Conservation (phyloP, 2,797 vertebrate genomes). For the Mormyrops boulengeri region DNA sequence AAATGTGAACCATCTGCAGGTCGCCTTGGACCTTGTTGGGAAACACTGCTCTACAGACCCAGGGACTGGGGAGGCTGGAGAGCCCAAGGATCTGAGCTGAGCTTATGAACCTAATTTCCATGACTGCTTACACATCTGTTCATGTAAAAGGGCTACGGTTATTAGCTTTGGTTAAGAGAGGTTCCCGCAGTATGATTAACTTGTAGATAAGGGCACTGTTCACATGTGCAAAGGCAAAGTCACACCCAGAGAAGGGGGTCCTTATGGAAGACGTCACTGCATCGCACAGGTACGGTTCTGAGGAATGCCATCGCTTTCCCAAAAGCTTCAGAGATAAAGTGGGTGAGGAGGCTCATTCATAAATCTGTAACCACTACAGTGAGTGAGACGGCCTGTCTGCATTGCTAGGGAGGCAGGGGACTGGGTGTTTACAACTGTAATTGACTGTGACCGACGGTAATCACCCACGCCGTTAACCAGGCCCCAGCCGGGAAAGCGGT, state of each 20-base stretch:
- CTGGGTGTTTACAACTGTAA: not conserved
- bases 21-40: not conserved
- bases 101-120: not conserved
- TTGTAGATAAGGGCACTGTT: not conserved
- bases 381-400: not conserved
- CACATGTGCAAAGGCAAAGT: not conserved
- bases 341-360: not conserved
- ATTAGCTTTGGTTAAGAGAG: not conserved
- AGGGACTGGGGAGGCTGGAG: not conserved
- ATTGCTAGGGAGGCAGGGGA: not conserved
- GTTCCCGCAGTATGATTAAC: not conserved
- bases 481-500: not conserved
- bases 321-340: not conserved
- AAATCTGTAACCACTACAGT: not conserved
- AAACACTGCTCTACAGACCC: not conserved
- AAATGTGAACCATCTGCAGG: not conserved
- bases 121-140: not conserved
- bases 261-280: not conserved
- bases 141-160: not conserved
- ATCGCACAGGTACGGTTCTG: not conserved
- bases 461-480: not conserved
- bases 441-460: not conserved
- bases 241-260: not conserved
- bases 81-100: not conserved
- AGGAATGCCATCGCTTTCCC: not conserved